Evolutionary conservation across 2,113 vertebrate genomes (phyloP), one percentile per base, ranked within the genome.

Genomic region (Anguilla rostrata): DNA sequence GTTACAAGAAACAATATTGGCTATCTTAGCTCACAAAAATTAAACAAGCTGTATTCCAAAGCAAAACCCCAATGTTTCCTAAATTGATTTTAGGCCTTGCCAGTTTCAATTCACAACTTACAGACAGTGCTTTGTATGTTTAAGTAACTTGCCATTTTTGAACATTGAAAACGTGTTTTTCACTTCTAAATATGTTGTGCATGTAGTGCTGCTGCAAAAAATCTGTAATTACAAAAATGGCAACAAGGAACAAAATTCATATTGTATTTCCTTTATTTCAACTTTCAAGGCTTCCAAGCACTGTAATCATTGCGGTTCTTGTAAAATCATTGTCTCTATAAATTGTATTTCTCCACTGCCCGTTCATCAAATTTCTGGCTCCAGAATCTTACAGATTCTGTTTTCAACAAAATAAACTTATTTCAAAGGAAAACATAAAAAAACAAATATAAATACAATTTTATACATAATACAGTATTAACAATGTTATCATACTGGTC

Each of bases 401-500:
- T 81, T 79, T 82, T 53, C 81, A 82, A 53, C 57, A 75, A 86
- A 86, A 81, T 81, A 57, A 83, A 83, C 4, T 63, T 15, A 43
- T 56, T 56, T 26, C 34, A 81, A 86, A 82, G 57, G 20, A 18
- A 53, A 66, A 82, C 39, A 86, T 63, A 57, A 86, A 85, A 82
- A 43, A 84, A 86, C 26, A 22, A 86, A 86, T 39, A 81, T 34
- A 86, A 82, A 81, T 81, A 81, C 79, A 2, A 81, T 86, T 86
- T 82, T 81, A 81, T 43, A 82, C 78, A 86, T 56, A 66, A 56
- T 86, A 86, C 79, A 82, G 79, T 86, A 86, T 86, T 86, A 86
- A 85, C 78, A 85, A 79, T 85, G 75, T 86, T 86, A 82, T 46
- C 78, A 86, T 81, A 75, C 39, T 81, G 39, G 41, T 81, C 78